phyloP scores from a whole-genome alignment of 2,888 invertebrate genomes.

The Spodoptera exigua region DNA sequence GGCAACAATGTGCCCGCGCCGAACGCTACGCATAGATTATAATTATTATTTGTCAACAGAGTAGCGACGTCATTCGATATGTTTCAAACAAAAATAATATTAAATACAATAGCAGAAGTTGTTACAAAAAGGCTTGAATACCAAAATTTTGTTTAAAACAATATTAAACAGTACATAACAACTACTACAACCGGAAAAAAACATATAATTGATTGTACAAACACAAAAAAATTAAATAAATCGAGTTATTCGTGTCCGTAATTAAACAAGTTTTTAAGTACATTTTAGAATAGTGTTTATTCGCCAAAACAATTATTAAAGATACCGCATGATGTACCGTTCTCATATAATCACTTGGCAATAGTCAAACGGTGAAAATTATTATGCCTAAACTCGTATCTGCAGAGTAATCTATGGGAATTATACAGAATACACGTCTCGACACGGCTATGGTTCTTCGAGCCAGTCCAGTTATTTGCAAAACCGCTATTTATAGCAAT shows the following conservation, averaged over 20 bases:
- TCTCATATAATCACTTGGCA: constrained; percentile 14
- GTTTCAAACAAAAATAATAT: neutral
- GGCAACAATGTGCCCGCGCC: constrained; percentile 83
- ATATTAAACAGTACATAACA: too few species aligned
- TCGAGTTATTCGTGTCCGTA: too few species aligned
- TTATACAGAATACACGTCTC: constrained; percentile 70
- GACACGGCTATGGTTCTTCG: constrained; percentile 75
- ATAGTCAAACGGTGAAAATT: constrained; percentile 20
- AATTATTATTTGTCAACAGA: constrained; percentile 56
- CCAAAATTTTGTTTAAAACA: too few species aligned
- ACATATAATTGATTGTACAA: too few species aligned
- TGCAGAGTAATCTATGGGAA: constrained; percentile 62
- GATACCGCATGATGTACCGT: constrained; percentile 12
- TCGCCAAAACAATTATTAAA: constrained; percentile 9
- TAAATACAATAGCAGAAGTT: too few species aligned
- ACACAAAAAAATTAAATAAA: too few species aligned
- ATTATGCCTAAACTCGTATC: constrained; percentile 48
- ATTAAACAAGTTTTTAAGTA: too few species aligned
- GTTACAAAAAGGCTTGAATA: too few species aligned
- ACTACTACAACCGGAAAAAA: too few species aligned
- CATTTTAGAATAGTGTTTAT: too few species aligned
- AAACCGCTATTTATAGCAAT: constrained; percentile 87
- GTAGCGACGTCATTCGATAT: constrained; percentile 10
- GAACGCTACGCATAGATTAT: constrained; percentile 67
- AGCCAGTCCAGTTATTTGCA: constrained; percentile 86